phyloP scores from a whole-genome alignment of 1,140 invertebrate species.

The Sitobion miscanthi region DNA sequence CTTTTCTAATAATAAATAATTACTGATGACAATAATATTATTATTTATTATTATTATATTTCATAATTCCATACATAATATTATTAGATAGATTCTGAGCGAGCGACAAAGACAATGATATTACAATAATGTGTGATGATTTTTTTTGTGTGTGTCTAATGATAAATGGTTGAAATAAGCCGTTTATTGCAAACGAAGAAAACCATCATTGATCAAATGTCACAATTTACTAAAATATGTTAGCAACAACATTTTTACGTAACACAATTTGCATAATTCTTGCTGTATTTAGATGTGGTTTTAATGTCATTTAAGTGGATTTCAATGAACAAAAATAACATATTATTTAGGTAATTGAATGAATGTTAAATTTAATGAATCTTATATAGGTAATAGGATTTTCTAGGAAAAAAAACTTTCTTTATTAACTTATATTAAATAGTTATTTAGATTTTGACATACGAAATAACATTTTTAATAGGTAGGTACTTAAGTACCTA shows the following conservation, averaged over 20 bases:
- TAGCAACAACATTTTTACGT: background rate
- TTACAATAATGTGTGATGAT: no score
- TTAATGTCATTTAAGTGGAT: background rate
- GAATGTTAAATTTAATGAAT: no score
- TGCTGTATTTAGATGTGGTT: background rate
- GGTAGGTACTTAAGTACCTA: background rate
- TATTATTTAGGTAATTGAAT: background rate
- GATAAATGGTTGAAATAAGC: no score
- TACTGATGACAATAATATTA: no score
- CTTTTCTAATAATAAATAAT: no score
- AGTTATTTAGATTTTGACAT: background rate
- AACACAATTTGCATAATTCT: background rate
- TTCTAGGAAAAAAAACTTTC: background rate
- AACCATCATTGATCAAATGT: background rate
- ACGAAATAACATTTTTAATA: no score
- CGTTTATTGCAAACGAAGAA: background rate
- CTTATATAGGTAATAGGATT: no score
- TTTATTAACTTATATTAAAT: slow-evolving; percentile 3
- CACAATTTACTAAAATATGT: background rate
- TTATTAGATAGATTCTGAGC: no score
- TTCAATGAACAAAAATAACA: background rate
- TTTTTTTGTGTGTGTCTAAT: no score
- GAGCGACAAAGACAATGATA: no score
- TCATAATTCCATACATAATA: no score
- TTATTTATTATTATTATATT: no score